Percentiles rank a stretch among this genome's conserved stretches.
phyloP scores from a whole-genome alignment of 1,140 invertebrate genomes.

The Brachionus rotundiformis region DNA sequence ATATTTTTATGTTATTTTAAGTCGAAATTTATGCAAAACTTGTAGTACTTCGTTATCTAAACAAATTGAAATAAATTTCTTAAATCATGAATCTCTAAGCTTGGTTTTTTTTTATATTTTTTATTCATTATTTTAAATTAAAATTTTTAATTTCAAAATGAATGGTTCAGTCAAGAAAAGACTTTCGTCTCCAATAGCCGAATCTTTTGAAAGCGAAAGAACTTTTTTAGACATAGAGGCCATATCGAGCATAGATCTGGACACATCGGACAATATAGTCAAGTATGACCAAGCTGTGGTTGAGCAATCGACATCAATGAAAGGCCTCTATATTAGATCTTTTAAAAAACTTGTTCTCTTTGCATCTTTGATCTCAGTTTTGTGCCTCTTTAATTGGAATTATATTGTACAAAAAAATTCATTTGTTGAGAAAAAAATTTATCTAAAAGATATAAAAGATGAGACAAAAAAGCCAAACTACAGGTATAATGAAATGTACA shows the following conservation, averaged over 20 bases:
- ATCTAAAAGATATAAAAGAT: slow-evolving; percentile 13
- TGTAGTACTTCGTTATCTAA: background rate
- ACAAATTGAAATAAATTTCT: slow-evolving; percentile 11
- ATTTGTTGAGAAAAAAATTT: background rate
- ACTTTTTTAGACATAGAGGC: background rate
- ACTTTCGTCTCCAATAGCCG: slow-evolving; percentile 1
- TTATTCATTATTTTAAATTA: background rate
- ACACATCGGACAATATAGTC: background rate
- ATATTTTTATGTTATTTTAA: slow-evolving; percentile 23
- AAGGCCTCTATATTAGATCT: background rate
- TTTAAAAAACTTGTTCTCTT: background rate
- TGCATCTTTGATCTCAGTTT: background rate
- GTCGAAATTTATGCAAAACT: slow-evolving; percentile 8
- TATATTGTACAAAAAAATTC: background rate
- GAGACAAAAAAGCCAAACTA: background rate
- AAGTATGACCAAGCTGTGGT: background rate
- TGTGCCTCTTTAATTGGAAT: background rate
- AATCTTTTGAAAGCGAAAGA: background rate
- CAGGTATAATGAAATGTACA: background rate
- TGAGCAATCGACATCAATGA: background rate
- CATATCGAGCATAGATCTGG: background rate
- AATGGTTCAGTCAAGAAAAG: slow-evolving; percentile 34
- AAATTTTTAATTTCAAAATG: slow-evolving; percentile 29
- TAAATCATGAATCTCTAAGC: background rate
- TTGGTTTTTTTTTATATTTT: slow-evolving; percentile 34